Evolutionary conservation across 1,140 invertebrate genomes (phyloP), one percentile per base, ranked within the genome.

Genomic region (Sarcophaga peregrina): DNA sequence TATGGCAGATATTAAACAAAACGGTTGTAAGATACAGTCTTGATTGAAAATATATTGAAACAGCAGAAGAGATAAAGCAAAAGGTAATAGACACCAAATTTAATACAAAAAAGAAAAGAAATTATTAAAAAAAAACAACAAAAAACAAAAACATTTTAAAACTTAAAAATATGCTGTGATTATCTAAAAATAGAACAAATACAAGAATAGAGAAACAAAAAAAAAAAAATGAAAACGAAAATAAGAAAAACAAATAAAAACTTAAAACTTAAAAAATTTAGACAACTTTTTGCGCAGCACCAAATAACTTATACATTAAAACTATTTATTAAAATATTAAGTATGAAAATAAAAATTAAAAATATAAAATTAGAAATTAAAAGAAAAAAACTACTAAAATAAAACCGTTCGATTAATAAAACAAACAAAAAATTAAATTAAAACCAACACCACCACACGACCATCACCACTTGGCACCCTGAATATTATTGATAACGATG

Each of bases 121-220:
- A 68, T 20, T 25, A 8, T 25, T 8, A 68, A 68, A 58, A 15
- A 58, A 13, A 58, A 10, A 58, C 54, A 58, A 58, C 2, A 58
- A 15, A 58, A 68, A 8, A 68, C 20, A 25, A 68, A 20, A 68
- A 20, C n/a, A n/a, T 58, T 58, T 58, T 58, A 9, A 25, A 68
- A 68, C 62, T 68, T 68, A 20, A 68, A 68, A 68, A 20, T 68
- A 68, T 68, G 62, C 62, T 68, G 62, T 68, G 62, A 68, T 68
- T 68, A 68, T 20, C 62, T 68, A 68, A 68, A 68, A 68, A 13
- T 37, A 37, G n/a, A 37, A 37, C 25, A 37, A 37, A 37, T 37
- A 37, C 25, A 37, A 37, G 9, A 68, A n/a, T n/a, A n/a, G n/a
- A n/a, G n/a, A 58, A 58, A 58, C 7, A 68, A 15, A 68, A 15